Evolutionary conservation across 1,140 invertebrate species (phyloP).

Genomic region (Globodera ellingtonae): DNA sequence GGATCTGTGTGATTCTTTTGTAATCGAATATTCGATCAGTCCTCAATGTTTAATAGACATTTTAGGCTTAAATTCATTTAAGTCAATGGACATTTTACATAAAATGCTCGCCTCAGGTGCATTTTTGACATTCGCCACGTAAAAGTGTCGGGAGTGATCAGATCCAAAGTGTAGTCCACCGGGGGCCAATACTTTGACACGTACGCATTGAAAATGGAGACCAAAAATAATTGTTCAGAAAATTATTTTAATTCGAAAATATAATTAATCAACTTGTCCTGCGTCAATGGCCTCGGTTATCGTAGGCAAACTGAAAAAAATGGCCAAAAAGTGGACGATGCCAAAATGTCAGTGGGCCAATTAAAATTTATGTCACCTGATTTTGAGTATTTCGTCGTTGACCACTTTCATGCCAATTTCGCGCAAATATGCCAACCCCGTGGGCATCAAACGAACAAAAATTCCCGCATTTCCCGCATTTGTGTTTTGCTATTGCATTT

Average conservation of each 20-base stretch:
- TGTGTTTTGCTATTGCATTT: constrained; percentile 58
- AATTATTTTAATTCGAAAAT: neutral
- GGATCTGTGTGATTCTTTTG: constrained; percentile 42
- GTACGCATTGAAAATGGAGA: constrained; percentile 63
- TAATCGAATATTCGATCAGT: neutral
- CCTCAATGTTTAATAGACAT: constrained; percentile 1
- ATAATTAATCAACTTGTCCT: constrained; percentile 55
- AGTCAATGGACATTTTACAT: neutral
- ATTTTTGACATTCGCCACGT: constrained; percentile 65
- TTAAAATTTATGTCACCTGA: constrained; percentile 31
- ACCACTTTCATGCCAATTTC: constrained; percentile 65
- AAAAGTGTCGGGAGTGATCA: constrained; percentile 60
- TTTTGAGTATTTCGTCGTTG: constrained; percentile 63
- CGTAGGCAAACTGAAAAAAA: constrained; percentile 51
- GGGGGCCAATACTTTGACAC: constrained; percentile 65
- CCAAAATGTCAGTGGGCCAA: neutral
- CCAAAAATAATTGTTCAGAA: constrained; percentile 43
- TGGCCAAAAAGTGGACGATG: neutral
- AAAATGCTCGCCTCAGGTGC: constrained; percentile 52
- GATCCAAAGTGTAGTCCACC: constrained; percentile 60
- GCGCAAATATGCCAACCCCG: constrained; percentile 61
- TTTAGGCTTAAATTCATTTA: neutral
- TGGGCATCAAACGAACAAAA: constrained; percentile 61
- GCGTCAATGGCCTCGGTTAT: constrained; percentile 63
- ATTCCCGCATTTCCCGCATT: constrained; percentile 60